These are phyloP conservation scores for Microtus oregoni DNA, from an alignment of 2,113 vertebrate species.

Conservation along the genomic window DNA sequence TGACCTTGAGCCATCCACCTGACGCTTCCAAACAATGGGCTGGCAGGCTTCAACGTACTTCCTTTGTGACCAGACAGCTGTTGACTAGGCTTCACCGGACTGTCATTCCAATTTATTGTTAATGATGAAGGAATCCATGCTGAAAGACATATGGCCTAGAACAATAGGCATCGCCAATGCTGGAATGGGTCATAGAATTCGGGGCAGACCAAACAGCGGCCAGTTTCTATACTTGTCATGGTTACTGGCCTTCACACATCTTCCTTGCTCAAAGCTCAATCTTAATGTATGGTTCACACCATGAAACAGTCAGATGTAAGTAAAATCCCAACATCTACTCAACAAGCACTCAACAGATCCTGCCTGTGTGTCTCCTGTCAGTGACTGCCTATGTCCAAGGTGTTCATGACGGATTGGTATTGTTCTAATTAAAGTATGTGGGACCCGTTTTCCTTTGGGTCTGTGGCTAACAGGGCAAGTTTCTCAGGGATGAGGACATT, in stretches of 20 bases:
- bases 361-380: rapidly evolving
- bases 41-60: slow-evolving; percentile 80
- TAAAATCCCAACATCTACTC: not conserved
- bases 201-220: not conserved
- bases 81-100: slow-evolving; percentile 71
- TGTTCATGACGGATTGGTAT: not conserved
- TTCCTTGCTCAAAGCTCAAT: not conserved
- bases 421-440: not conserved
- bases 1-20: slow-evolving; percentile 79
- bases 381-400: rapidly evolving
- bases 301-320: not conserved
- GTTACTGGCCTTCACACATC: not conserved
- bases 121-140: slow-evolving; percentile 56
- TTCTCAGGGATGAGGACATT: not conserved
- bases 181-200: not conserved
- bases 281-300: not conserved
- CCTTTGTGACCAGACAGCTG: slow-evolving; percentile 84
- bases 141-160: slow-evolving; percentile 66
- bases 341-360: not conserved
- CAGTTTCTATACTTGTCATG: rapidly evolving
- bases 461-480: not conserved
- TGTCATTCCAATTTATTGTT: slow-evolving; percentile 60
- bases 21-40: slow-evolving; percentile 79
- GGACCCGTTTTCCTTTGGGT: not conserved
- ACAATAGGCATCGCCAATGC: slow-evolving; percentile 57